Evolutionary conservation across 2,888 invertebrate genomes (phyloP).

Genomic region (Callyntrura guangdongensis): DNA sequence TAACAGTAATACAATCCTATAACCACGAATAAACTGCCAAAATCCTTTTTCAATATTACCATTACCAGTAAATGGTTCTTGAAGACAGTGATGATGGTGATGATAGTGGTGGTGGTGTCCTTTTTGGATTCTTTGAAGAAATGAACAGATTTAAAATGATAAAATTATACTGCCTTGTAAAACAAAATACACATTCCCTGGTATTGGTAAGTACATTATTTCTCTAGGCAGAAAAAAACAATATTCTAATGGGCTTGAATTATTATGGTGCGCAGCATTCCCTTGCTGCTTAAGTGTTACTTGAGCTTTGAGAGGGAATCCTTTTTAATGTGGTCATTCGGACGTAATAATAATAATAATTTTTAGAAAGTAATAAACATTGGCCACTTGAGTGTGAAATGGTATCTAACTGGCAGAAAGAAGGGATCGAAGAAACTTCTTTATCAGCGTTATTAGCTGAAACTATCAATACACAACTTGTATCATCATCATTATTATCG

Average conservation of each 20-base stretch:
- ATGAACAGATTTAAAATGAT: slow-evolving; percentile 34
- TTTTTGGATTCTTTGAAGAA: slow-evolving; percentile 20
- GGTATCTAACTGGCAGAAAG: background rate
- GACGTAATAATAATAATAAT: slow-evolving; percentile 42
- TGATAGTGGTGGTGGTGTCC: background rate
- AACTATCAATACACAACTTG: slow-evolving; percentile 31
- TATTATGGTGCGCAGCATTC: background rate
- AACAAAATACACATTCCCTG: slow-evolving; percentile 3
- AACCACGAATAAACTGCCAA: slow-evolving; percentile 24
- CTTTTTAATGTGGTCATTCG: slow-evolving; percentile 36
- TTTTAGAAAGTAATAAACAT: slow-evolving; percentile 53
- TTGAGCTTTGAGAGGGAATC: slow-evolving; percentile 28
- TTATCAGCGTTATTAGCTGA: slow-evolving; percentile 3
- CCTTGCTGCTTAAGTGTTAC: slow-evolving; percentile 26
- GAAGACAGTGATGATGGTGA: background rate
- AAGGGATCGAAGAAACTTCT: slow-evolving; percentile 10
- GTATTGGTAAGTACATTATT: slow-evolving; percentile 3
- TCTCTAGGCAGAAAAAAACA: background rate
- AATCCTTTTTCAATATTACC: background rate
- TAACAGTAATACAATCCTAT: background rate
- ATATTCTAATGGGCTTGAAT: slow-evolving; percentile 9
- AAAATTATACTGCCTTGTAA: slow-evolving; percentile 32
- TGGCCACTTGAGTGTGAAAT: slow-evolving; percentile 27
- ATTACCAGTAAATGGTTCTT: slow-evolving; percentile 12
- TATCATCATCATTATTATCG: slow-evolving; percentile 2